Conservation (phyloP, 2,113 vertebrate genomes). For the Prunella fulvescens region DNA sequence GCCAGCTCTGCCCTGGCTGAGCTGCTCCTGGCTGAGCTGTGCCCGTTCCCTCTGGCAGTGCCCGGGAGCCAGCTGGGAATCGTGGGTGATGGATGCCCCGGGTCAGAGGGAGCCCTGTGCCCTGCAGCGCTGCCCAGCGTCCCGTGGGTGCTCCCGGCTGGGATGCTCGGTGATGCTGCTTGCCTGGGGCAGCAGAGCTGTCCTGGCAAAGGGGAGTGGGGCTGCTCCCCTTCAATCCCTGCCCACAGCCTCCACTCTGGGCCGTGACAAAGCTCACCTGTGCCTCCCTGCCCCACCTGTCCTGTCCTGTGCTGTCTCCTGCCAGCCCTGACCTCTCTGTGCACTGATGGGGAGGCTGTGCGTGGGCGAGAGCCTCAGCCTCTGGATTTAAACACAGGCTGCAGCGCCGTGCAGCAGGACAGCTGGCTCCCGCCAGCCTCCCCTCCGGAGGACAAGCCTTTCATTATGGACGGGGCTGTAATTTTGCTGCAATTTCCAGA, state of each 20-base stretch:
- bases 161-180: accelerated
- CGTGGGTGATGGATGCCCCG: accelerated
- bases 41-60: background rate
- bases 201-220: background rate
- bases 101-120: background rate
- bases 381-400: background rate
- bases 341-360: background rate
- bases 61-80: background rate
- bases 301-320: background rate
- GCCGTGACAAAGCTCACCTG: background rate
- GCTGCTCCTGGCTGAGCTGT: background rate
- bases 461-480: background rate
- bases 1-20: background rate
- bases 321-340: conserved; percentile 11
- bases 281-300: background rate
- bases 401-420: background rate
- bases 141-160: accelerated
- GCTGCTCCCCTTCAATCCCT: background rate
- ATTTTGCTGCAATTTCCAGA: background rate
- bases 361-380: background rate
- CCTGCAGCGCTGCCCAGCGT: background rate
- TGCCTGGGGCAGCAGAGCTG: background rate
- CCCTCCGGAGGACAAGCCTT: conserved; percentile 7
- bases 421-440: background rate
- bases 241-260: background rate